Evolutionary conservation across 2,113 vertebrate species (phyloP).

Genomic region (Epinephelus cyanopodus): DNA sequence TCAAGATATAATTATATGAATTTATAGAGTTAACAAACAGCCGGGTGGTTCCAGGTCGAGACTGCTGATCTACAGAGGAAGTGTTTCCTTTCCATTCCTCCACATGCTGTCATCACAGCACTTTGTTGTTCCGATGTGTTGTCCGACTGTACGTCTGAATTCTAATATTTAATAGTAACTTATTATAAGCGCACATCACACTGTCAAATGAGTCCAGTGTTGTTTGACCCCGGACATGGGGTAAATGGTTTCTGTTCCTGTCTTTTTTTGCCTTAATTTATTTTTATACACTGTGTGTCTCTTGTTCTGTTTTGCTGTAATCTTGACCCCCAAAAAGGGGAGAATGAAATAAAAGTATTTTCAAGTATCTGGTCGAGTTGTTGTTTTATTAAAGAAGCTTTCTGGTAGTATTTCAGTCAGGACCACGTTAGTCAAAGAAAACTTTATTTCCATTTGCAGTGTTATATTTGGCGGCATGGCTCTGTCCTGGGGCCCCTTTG

Average conservation of each 20-base stretch:
- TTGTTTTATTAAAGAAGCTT: background rate
- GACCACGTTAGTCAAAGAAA: no score
- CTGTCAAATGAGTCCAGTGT: background rate
- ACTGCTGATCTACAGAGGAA: background rate
- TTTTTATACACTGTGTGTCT: conserved; percentile 75
- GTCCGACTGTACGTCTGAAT: background rate
- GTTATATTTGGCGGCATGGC: no score
- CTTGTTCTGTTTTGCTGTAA: conserved; percentile 51
- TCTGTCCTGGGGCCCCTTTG: no score
- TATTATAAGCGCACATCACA: conserved; percentile 51
- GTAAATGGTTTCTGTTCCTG: conserved; percentile 41
- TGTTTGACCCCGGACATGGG: background rate
- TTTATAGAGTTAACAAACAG: background rate
- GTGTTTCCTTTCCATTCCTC: background rate
- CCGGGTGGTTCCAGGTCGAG: background rate
- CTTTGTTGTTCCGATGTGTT: background rate
- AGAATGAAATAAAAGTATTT: conserved; percentile 65
- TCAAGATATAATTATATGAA: background rate
- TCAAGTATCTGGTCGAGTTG: background rate
- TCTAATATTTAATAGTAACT: conserved; percentile 67
- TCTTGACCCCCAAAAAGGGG: conserved; percentile 19
- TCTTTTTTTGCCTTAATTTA: conserved; percentile 71
- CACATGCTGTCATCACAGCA: background rate
- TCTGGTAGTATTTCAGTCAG: no score
- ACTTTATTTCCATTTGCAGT: no score